Conservation (phyloP, 2,113 vertebrate species). For the Strix aluco region DNA sequence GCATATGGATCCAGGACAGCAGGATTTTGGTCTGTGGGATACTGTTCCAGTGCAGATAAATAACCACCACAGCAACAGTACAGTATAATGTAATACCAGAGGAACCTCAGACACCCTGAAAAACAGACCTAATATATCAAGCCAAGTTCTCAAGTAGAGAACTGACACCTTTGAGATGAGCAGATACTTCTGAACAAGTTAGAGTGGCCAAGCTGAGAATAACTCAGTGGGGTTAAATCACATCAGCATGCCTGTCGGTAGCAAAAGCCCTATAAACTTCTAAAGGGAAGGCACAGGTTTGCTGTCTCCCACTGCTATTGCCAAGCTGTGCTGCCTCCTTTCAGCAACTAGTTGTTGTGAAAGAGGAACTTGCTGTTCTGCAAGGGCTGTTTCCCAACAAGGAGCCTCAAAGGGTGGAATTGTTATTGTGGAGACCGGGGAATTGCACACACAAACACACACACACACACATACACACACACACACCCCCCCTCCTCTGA, state of each 20-base stretch:
- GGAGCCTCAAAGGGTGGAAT: slow-evolving; percentile 40
- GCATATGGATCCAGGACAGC: background rate
- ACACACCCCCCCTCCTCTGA: background rate
- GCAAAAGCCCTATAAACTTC: background rate
- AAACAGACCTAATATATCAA: background rate
- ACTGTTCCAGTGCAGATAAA: background rate
- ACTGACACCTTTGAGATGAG: background rate
- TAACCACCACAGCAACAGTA: background rate
- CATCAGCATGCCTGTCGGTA: accelerated
- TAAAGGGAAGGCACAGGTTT: background rate
- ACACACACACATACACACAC: background rate
- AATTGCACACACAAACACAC: background rate
- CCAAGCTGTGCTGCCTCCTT: slow-evolving; percentile 1
- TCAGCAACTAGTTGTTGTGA: slow-evolving; percentile 41
- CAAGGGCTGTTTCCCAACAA: slow-evolving; percentile 27
- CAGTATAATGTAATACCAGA: background rate
- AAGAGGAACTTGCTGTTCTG: slow-evolving; percentile 45
- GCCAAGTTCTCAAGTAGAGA: background rate
- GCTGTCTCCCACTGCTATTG: background rate
- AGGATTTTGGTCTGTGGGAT: background rate
- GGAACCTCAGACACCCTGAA: background rate
- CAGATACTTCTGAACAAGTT: background rate
- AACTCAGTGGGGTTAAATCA: background rate
- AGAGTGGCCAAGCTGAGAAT: background rate
- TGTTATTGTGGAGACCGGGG: slow-evolving; percentile 10